Evolutionary conservation across 2,888 invertebrate genomes (phyloP).

Genomic region (Epistrophe eligans): DNA sequence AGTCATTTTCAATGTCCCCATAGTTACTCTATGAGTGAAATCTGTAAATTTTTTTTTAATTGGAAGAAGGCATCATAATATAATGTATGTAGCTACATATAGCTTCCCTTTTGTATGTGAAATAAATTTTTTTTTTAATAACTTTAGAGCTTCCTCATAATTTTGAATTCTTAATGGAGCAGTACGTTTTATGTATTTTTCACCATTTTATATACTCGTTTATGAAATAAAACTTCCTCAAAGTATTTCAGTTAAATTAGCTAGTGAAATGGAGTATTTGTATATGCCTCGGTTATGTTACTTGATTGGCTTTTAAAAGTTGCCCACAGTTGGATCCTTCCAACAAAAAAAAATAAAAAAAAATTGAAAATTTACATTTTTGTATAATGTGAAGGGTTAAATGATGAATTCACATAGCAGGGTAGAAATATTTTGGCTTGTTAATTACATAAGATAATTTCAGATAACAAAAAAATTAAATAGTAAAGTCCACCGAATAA

Average conservation of each 20-base stretch:
- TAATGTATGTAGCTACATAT: no score
- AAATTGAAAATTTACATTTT: not conserved
- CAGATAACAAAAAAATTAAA: no score
- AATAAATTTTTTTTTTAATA: not conserved
- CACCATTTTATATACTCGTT: not conserved
- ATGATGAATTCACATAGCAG: not conserved
- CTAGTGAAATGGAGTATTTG: conserved; percentile 46
- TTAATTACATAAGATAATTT: no score
- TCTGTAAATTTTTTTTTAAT: no score
- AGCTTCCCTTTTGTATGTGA: not conserved
- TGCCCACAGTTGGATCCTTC: conserved; percentile 31
- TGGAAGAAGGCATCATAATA: not conserved
- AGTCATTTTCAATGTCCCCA: no score
- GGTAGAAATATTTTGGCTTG: not conserved
- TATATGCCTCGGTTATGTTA: conserved; percentile 1
- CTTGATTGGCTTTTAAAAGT: conserved; percentile 51
- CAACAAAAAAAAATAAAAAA: not conserved
- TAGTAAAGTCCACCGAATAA: no score
- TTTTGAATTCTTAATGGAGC: not conserved
- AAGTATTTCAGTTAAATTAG: conserved; percentile 57
- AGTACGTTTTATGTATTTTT: not conserved
- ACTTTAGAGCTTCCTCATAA: not conserved
- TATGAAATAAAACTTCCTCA: conserved; percentile 4
- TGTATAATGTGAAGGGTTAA: not conserved
- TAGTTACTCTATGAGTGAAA: no score